phyloP scores from a whole-genome alignment of 2,113 vertebrate species.

The Pyxicephalus adspersus region DNA sequence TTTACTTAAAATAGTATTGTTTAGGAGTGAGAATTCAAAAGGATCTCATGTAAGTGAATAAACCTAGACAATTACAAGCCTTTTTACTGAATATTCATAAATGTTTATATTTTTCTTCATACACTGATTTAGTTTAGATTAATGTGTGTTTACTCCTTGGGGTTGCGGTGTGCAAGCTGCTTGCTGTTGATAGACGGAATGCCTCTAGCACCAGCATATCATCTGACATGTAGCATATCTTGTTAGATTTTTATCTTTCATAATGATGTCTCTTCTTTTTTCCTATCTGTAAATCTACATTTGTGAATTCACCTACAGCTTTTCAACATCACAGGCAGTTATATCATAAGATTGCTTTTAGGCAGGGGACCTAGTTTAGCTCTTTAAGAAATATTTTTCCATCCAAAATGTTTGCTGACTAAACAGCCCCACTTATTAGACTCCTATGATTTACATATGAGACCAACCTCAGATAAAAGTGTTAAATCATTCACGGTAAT shows the following conservation, averaged over 20 bases:
- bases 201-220: conserved; percentile 18
- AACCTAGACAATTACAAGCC: too few species aligned
- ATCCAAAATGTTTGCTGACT: conserved; percentile 2
- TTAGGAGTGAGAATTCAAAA: too few species aligned
- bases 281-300: conserved; percentile 33
- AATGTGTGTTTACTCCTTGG: not conserved
- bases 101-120: not conserved
- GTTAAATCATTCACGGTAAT: not conserved
- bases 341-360: conserved; percentile 45
- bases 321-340: conserved; percentile 35
- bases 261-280: conserved; percentile 44
- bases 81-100: not conserved
- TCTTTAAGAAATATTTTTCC: conserved; percentile 22
- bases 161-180: conserved; percentile 22
- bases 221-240: conserved; percentile 39
- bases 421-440: not conserved
- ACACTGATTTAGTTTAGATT: not conserved
- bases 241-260: conserved; percentile 46
- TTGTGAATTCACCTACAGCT: conserved; percentile 43
- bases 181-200: conserved; percentile 35
- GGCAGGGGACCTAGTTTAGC: conserved; percentile 31
- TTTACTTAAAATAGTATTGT: too few species aligned
- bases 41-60: too few species aligned
- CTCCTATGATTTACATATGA: not conserved
- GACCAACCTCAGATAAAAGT: not conserved